These are phyloP conservation scores for Elysia chlorotica DNA, from an alignment of 1,140 invertebrate species.

Conservation along the genomic window DNA sequence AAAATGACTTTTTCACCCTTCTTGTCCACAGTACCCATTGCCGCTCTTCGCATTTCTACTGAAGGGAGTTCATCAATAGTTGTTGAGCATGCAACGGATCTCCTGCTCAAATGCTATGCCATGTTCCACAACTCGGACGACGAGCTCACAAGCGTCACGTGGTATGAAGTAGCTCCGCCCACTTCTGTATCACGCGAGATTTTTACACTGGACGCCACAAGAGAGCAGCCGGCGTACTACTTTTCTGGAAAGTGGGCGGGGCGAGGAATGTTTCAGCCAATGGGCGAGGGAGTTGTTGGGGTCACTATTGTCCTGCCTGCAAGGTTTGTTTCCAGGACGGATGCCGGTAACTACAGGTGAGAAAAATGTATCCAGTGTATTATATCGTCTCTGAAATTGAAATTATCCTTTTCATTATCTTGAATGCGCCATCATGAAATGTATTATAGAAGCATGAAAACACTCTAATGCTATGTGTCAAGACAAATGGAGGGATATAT, in stretches of 20 bases:
- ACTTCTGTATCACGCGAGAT: not conserved
- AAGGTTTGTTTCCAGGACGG: not conserved
- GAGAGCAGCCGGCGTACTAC: not conserved
- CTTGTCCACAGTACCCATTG: too few relatives aligned
- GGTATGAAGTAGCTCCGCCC: not conserved
- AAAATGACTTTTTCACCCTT: too few relatives aligned
- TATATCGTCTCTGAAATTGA: not conserved
- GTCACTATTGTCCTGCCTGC: too few relatives aligned
- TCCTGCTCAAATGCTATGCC: too few relatives aligned
- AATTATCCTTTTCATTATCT: not conserved
- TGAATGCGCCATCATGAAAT: not conserved
- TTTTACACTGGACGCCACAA: constrained; percentile 5
- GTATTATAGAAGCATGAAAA: not conserved
- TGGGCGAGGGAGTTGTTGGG: not conserved
- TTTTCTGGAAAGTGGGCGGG: constrained; percentile 7
- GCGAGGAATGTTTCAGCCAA: not conserved
- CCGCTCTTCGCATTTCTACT: too few relatives aligned
- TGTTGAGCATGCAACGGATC: too few relatives aligned
- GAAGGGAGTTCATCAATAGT: too few relatives aligned
- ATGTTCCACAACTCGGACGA: not conserved
- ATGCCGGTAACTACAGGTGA: constrained; percentile 6
- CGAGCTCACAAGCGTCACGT: constrained; percentile 13
- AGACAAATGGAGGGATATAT: too few relatives aligned
- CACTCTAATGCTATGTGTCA: not conserved
- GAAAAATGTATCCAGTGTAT: not conserved